Conservation (phyloP, 2,113 vertebrate genomes). For the Mellivora capensis region DNA sequence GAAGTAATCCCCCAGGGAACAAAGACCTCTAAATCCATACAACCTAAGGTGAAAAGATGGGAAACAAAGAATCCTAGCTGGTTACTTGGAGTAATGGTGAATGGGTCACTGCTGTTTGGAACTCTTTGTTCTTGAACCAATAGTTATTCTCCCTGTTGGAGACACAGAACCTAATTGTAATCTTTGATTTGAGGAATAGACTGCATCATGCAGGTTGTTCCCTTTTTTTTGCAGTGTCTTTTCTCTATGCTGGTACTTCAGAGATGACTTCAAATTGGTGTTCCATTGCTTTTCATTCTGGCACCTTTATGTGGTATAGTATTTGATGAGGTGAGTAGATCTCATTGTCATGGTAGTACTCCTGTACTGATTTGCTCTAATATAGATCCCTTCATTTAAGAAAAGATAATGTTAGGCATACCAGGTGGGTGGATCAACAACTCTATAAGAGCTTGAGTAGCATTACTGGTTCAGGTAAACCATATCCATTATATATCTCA, state of each 20-base stretch:
- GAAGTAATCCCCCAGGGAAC: neutral
- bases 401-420: neutral
- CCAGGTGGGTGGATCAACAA: neutral
- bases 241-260: neutral
- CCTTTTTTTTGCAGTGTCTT: neutral
- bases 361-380: neutral
- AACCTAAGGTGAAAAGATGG: neutral
- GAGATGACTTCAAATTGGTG: neutral
- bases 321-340: neutral
- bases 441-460: neutral
- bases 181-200: neutral
- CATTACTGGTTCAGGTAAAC: neutral
- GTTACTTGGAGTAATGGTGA: neutral
- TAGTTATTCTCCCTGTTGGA: neutral
- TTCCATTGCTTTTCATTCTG: neutral
- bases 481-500: neutral
- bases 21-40: neutral
- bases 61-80: neutral
- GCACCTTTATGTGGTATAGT: neutral
- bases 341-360: neutral
- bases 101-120: neutral
- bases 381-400: neutral
- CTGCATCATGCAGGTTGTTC: neutral
- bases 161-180: neutral
- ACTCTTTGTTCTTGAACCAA: neutral